These are phyloP conservation scores for Harpagifer antarcticus DNA, from an alignment of 2,797 vertebrate species.

Conservation along the genomic window DNA sequence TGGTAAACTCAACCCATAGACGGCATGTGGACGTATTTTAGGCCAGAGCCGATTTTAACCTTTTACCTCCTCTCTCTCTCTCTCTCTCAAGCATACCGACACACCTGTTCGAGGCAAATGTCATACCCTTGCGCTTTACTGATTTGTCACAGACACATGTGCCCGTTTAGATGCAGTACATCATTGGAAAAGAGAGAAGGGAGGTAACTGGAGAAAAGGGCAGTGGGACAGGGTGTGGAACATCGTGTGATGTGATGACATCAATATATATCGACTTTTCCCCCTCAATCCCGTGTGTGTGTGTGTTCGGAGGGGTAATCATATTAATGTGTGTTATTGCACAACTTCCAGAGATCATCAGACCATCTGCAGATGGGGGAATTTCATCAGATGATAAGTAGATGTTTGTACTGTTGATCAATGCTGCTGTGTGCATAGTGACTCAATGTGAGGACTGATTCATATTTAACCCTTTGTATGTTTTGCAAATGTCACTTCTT, in stretches of 20 bases:
- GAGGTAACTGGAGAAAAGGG: constrained; percentile 40
- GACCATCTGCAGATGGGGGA: constrained; percentile 34
- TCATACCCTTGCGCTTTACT: constrained; percentile 15
- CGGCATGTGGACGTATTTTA: constrained; percentile 21
- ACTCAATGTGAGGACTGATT: background rate
- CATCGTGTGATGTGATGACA: constrained; percentile 44
- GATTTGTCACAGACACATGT: constrained; percentile 50
- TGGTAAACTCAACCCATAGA: constrained; percentile 24
- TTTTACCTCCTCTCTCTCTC: constrained; percentile 62
- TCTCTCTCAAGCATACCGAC: constrained; percentile 14
- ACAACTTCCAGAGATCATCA: constrained; percentile 43
- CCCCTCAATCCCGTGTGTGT: background rate
- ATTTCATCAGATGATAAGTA: constrained; percentile 35
- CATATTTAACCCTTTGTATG: background rate
- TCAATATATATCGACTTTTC: constrained; percentile 31
- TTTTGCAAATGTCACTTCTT: background rate
- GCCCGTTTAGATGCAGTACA: constrained; percentile 47
- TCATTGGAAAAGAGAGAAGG: background rate
- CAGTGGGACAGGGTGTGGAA: constrained; percentile 55
- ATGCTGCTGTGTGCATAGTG: background rate
- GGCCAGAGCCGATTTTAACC: constrained; percentile 32
- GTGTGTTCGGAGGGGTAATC: background rate
- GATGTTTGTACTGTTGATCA: constrained; percentile 25
- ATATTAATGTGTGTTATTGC: constrained; percentile 41
- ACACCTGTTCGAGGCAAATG: constrained; percentile 77